phyloP scores from a whole-genome alignment of 2,113 vertebrate species.

The Recurvirostra avosetta region DNA sequence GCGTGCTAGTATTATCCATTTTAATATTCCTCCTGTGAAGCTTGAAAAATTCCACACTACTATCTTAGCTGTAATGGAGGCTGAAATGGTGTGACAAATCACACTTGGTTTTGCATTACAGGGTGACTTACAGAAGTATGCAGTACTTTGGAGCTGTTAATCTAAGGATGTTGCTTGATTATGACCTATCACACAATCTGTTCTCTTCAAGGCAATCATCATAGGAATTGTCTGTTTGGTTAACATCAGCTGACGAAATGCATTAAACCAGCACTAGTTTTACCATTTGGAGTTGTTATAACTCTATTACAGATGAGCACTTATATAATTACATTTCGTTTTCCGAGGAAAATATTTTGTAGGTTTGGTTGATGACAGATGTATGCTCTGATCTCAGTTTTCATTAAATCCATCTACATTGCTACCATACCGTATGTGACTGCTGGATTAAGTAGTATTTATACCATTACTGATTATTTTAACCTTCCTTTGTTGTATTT shows the following conservation, averaged over 20 bases:
- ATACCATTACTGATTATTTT: background rate
- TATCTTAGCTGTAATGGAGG: slow-evolving; percentile 24
- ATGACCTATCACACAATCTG: slow-evolving; percentile 62
- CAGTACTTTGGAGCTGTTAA: slow-evolving; percentile 66
- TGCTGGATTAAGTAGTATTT: background rate
- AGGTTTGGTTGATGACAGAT: background rate
- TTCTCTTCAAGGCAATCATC: slow-evolving; percentile 36
- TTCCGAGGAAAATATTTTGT: background rate
- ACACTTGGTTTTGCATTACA: slow-evolving; percentile 68
- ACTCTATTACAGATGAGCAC: background rate
- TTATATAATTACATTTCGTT: background rate
- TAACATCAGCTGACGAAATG: slow-evolving; percentile 55
- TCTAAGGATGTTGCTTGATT: slow-evolving; percentile 63
- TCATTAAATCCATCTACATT: background rate
- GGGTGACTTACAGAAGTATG: slow-evolving; percentile 65
- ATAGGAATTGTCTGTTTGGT: background rate
- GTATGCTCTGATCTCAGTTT: background rate
- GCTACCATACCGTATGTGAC: background rate
- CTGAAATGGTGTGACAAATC: slow-evolving; percentile 49
- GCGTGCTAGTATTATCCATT: slow-evolving; percentile 27
- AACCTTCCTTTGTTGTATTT: slow-evolving; percentile 10
- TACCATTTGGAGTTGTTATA: background rate
- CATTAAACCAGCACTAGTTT: slow-evolving; percentile 7
- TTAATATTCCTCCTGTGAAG: slow-evolving; percentile 46
- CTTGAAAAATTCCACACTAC: slow-evolving; percentile 48